Conservation (phyloP, 2,888 invertebrate genomes). For the Chrysolina americana region DNA sequence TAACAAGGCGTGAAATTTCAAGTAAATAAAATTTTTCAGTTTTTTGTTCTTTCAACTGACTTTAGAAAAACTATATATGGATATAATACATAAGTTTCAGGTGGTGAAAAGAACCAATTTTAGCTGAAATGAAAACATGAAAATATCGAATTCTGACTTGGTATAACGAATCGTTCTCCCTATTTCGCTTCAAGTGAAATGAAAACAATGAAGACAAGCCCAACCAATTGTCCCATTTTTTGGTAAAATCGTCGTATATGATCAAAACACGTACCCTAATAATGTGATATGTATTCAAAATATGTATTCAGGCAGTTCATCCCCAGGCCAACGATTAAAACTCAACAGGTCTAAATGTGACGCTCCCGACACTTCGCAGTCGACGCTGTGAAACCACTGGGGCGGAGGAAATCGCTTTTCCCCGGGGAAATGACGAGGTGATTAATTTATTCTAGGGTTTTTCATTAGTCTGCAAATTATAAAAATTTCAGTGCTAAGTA, state of each 20-base stretch:
- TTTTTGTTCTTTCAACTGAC: too few species aligned
- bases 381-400: constrained; percentile 33
- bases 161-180: too few species aligned
- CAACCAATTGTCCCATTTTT: not conserved
- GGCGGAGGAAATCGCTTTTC: constrained; percentile 29
- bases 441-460: constrained; percentile 22
- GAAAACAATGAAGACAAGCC: not conserved
- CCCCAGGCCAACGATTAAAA: constrained; percentile 51
- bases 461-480: constrained; percentile 8
- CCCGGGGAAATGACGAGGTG: constrained; percentile 20
- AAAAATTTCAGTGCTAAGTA: not conserved
- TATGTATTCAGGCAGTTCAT: constrained; percentile 52
- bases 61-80: too few species aligned
- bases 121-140: too few species aligned
- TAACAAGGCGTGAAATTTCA: too few species aligned
- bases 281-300: constrained; percentile 53
- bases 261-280: constrained; percentile 39
- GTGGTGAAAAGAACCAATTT: too few species aligned
- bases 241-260: constrained; percentile 3
- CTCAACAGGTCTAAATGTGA: constrained; percentile 53
- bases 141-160: too few species aligned
- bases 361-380: constrained; percentile 27
- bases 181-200: not conserved
- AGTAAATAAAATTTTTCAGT: too few species aligned
- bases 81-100: too few species aligned